These are phyloP conservation scores for Prosapia bicincta DNA, from an alignment of 2,888 invertebrate genomes.

Conservation along the genomic window DNA sequence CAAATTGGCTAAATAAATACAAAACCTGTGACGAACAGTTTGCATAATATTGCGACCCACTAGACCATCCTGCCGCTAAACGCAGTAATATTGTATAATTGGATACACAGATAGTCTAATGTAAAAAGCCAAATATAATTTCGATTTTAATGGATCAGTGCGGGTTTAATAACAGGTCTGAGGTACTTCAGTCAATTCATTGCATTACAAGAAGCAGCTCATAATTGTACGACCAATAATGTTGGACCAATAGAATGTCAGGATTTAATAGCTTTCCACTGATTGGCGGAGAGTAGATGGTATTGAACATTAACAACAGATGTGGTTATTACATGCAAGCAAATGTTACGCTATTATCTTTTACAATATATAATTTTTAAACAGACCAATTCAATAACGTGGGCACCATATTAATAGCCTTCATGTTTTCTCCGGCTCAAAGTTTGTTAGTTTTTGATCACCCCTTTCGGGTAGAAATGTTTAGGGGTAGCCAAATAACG, in stretches of 20 bases:
- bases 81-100: background rate
- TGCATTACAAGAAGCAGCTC: conserved; percentile 7
- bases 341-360: conserved; percentile 8
- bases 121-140: background rate
- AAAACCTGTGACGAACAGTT: no score
- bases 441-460: no score
- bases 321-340: background rate
- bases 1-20: no score
- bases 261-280: conserved; percentile 22
- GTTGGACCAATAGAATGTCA: conserved; percentile 23
- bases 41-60: no score
- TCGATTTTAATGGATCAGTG: conserved; percentile 20
- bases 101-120: background rate
- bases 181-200: conserved; percentile 22
- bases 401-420: no score
- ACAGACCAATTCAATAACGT: background rate
- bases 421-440: no score
- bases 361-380: background rate
- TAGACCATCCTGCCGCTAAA: no score
- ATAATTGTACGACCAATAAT: conserved; percentile 25
- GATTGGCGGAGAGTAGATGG: conserved; percentile 6
- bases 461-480: no score
- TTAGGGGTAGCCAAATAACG: no score
- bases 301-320: conserved; percentile 18
- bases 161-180: conserved; percentile 9